phyloP scores from a whole-genome alignment of 2,888 invertebrate species.

The Cataglyphis livida region DNA sequence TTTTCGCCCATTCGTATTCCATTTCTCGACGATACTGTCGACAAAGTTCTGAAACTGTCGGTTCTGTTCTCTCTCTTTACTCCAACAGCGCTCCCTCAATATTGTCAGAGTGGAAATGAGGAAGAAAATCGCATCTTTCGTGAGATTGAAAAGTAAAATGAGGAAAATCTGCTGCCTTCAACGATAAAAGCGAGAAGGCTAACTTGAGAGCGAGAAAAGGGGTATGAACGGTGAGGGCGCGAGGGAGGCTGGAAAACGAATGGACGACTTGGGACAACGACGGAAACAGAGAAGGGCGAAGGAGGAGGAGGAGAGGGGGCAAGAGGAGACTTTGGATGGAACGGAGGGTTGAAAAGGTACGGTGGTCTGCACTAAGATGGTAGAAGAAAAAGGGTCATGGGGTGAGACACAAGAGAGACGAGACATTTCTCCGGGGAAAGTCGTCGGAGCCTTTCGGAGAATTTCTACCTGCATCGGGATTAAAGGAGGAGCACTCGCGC shows the following conservation, averaged over 20 bases:
- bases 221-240: conserved; percentile 31
- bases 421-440: conserved; percentile 65
- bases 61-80: conserved; percentile 27
- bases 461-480: conserved; percentile 65
- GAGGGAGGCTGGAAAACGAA: conserved; percentile 29
- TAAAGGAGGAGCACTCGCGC: conserved; percentile 61
- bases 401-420: conserved; percentile 50
- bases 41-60: conserved; percentile 44
- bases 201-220: conserved; percentile 58
- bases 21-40: conserved; percentile 25
- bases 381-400: conserved; percentile 59
- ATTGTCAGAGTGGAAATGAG: conserved; percentile 82
- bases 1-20: neutral
- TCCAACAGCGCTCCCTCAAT: conserved; percentile 67
- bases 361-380: conserved; percentile 20
- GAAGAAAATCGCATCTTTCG: conserved; percentile 81
- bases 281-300: neutral
- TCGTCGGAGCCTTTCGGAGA: conserved; percentile 59
- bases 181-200: conserved; percentile 66
- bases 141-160: conserved; percentile 84
- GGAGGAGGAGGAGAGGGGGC: neutral
- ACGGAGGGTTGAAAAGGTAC: conserved; percentile 39
- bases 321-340: conserved; percentile 2
- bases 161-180: conserved; percentile 68
- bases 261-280: conserved; percentile 45